Evolutionary conservation across 2,113 vertebrate genomes (phyloP), one percentile per base, ranked within the genome.

Genomic region (Sarotherodon lohbergeri): DNA sequence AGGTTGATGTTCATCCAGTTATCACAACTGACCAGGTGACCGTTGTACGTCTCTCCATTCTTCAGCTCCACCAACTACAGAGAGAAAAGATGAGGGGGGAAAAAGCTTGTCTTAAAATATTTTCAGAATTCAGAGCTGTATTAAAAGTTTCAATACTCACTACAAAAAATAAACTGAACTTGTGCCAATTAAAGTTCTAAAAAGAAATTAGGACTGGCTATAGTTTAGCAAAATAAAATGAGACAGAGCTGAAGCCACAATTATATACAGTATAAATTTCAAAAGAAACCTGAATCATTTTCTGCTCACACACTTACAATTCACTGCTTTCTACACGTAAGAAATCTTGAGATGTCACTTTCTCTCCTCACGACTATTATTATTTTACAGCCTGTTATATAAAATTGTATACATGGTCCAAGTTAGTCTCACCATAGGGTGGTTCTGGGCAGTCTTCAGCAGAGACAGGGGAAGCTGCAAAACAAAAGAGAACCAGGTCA

Each of bases 1-100:
- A 99, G 95, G 95, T 99, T 99, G 92, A 99, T 99, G 95, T 99
- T 99, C 98, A 99, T 99, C 98, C 99, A 99, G 96, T 99, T 99
- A 94, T 99, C 99, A 3, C 99, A 99, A 96, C 98, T 99, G 88
- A 99, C 99, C 95, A 99, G 92, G 92, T 99, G 99, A 7, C 98
- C 99, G 0, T 99, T 99, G 95, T 99, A 99, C 0, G 98, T 99
- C 92, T 99, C 99, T 0, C 99, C 99, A 1, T 99, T 99, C 90
- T 99, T 99, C 86, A 99, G 92, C 94, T 99, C 98, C 94, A 99
- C 99, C 96, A 99, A 87, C 98, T 99, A 87, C 7, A 50, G 4
- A 76, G 17, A 54, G 6, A 82, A 43, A 46, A 11, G 17, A 78
- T 4, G 80, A 39, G 32, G 32, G 29, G 5, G 4, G 1, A 36